Evolutionary conservation across 2,113 vertebrate species (phyloP), one percentile per base, ranked within the genome.

Genomic region (Sinocyclocheilus maitianheensis): DNA sequence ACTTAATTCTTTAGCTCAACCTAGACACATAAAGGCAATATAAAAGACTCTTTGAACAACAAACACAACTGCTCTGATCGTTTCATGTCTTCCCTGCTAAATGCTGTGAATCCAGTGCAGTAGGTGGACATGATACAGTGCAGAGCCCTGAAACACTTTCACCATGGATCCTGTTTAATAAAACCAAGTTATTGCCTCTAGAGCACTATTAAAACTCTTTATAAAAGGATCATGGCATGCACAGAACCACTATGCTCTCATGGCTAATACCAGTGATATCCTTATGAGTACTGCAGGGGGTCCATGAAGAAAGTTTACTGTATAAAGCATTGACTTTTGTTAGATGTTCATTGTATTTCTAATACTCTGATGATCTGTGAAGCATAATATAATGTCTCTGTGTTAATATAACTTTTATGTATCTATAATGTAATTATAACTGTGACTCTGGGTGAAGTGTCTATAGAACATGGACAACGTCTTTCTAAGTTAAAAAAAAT

Each of bases 181-280:
- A 87, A 87, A 75, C 58, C 83, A 77, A 76, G 58, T 84, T 83
- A 71, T 77, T 82, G 60, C 79, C 83, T 86, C 63, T 48, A 58
- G 55, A 85, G 81, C 80, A 30, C 43, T 71, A 79, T 83, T 85
- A 87, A 85, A 86, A 86, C 34, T 46, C 77, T 72, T 81, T 63
- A 81, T 81, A 81, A 86, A 81, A 81, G 71, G 77, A 81, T 74
- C 55, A 63, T 34, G 85, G 65, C 77, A 65, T 78, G 74, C 83
- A 48, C 72, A 77, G 76, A 77, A 84, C 83, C 30, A 3, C 60
- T 40, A 63, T 30, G n/a, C 37, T 60, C 78, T 60, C 77, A 62
- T 74, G 46, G 34, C 30, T 78, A 78, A 69, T 69, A 48, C 51
- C 51, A 85, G 9, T 3, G 34, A 72, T 40, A 72, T 85, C 14